Base-by-base conservation (phyloP, 2,888 invertebrate genomes). In the Amorpha juglandis region DNA sequence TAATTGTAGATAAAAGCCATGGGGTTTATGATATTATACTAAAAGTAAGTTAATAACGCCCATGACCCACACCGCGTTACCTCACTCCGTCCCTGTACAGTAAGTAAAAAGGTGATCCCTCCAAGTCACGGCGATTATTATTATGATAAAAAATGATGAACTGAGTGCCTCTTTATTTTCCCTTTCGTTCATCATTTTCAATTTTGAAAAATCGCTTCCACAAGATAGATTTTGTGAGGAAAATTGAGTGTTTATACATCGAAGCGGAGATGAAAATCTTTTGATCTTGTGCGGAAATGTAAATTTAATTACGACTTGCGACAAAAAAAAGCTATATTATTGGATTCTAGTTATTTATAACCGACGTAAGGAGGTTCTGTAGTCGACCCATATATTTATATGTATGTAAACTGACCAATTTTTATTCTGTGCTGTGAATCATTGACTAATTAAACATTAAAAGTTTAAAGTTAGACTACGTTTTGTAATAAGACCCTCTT, bases 131-230 rank as follows among this genome's bases (percentile, higher is more conserved):
- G 8, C 55, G 64, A 65, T 65, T 65, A 65, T 65, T 55, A 73
- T 73, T 73, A 72, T 69, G 70, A 69, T 71, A 72, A 72, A 71
- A 75, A 73, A 68, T 68, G 70, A 69, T 67, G 67, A 66, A 66
- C 67, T 62, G 69, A 68, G 66, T 66, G 66, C 69, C 66, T 71
- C 68, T 71, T 71, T 69, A 69, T 69, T 69, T 65, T 70, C 38
- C 42, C 58, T 71, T 63, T 67, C 68, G 68, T 68, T 72, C 69
- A 68, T 68, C 68, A 58, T 58, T 65, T 65, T 58, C 58, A 58
- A 58, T 58, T 58, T 58, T 58, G 38, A 58, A 58, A 58, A 58
- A 58, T 58, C 58, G 42, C 58, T 58, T 58, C 38, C 58, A 42
- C 12, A 58, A 58, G 58, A 55, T 55, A 55, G 55, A 58, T 58